A percentile compares a stretch with the other conserved stretches of the same genome.
Conservation (phyloP, 92 coral and sea anemone genomes). For the Zoanthus gigantus region DNA sequence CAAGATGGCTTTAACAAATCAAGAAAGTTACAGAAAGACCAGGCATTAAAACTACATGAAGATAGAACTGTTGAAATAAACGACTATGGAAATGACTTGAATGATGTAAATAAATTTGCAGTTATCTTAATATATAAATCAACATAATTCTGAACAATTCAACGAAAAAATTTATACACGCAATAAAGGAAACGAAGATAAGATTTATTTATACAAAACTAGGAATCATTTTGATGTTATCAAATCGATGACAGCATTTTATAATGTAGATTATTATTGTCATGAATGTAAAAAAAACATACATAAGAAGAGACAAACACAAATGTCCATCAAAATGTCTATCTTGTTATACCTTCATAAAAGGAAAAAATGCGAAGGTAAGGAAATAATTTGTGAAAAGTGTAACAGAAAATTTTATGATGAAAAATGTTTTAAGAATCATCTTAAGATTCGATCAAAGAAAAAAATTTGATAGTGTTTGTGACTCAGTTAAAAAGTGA, state of each 20-base stretch:
- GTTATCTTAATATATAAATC: too few relatives aligned
- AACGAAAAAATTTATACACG: conserved; percentile 32
- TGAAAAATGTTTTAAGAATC: conserved; percentile 26
- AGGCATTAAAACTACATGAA: too few relatives aligned
- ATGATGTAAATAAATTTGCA: neutral
- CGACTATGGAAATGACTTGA: too few relatives aligned
- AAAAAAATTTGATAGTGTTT: too few relatives aligned
- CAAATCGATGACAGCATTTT: conserved; percentile 30
- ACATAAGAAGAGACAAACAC: too few relatives aligned
- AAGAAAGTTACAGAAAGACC: too few relatives aligned
- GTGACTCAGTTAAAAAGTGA: conserved; percentile 2
- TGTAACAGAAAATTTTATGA: conserved; percentile 8
- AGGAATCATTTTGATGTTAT: conserved; percentile 47
- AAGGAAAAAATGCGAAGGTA: neutral
- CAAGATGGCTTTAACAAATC: too few relatives aligned
- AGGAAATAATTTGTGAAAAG: conserved; percentile 1
- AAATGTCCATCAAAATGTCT: conserved; percentile 17
- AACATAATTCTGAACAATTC: neutral
- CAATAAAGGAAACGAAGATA: neutral
- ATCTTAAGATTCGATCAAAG: neutral
- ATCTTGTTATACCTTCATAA: neutral
- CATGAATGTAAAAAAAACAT: conserved; percentile 35
- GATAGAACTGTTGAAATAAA: too few relatives aligned
- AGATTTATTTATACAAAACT: conserved; percentile 4
- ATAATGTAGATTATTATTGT: conserved; percentile 16